Evolutionary conservation across 1,140 invertebrate genomes (phyloP), one percentile per base, ranked within the genome.

Genomic region (Cylas formicarius): DNA sequence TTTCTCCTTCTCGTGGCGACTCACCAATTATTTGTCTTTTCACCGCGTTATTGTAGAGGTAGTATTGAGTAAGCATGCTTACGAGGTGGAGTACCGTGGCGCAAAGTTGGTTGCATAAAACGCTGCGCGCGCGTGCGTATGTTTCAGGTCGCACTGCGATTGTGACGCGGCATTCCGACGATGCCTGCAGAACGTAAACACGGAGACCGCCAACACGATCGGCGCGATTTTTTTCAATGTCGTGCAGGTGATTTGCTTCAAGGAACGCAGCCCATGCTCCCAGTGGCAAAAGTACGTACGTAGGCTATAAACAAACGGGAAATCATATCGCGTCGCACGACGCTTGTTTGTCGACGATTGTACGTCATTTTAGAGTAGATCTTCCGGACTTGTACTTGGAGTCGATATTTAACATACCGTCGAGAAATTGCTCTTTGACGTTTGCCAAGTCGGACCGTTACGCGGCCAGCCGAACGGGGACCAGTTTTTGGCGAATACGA

Each of bases 211-310:
- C 1, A 79, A 82, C 50, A 78, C 78, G 0, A 65, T 84, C 18
- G 80, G 80, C 3, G 76, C 77, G 3, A 71, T 82, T 3, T 84
- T 78, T 62, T 84, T 82, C 63, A 82, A 82, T 38, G 70, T 82
- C 11, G 72, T 80, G 6, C 77, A 80, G 55, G 73, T 81, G 8
- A 78, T 72, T 5, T 82, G 80, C 49, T 81, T 81, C 58, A 76
- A 75, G 51, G 76, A 80, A 52, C 67, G 76, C 46, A 72, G 74
- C 36, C 77, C 77, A 2, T 80, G 78, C 48, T 77, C 76, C 1
- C 63, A 76, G 27, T 76, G 74, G 67, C 76, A 78, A 60, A 77
- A 71, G 77, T 79, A 65, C 60, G 53, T 59, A 46, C 58, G 43
- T 44, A 58, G 52, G 43, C 44, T 40, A 26, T 52, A 51, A 9